A percentile compares a stretch with the other conserved stretches of the same genome.
These are phyloP conservation scores for Buphagus erythrorhynchus DNA, from an alignment of 2,797 vertebrate genomes.

Conservation along the genomic window DNA sequence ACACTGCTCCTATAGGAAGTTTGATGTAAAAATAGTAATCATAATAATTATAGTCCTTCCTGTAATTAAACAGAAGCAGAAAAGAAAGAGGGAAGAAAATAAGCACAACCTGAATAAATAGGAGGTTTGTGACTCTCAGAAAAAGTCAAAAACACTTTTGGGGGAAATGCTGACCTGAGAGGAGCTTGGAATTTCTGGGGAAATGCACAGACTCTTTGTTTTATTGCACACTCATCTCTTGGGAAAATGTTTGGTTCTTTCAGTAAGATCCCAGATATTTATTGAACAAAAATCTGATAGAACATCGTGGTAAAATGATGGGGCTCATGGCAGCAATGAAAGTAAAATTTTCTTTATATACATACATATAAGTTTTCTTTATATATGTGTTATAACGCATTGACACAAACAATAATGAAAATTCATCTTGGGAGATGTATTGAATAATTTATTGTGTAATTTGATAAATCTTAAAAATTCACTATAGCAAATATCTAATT, in stretches of 20 bases:
- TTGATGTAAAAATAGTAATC: not conserved
- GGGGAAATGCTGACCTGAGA: not conserved
- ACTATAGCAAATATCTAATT: not conserved
- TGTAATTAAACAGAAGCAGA: not conserved
- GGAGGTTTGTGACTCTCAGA: not conserved
- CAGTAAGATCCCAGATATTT: not conserved
- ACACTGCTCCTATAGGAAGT: not conserved
- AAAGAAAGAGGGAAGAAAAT: not conserved
- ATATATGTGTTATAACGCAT: not conserved
- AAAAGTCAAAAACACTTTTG: not conserved
- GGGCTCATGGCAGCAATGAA: not conserved
- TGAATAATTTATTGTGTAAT: not conserved
- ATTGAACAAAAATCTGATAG: not conserved
- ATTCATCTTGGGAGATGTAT: not conserved
- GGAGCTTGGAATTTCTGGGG: not conserved
- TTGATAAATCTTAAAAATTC: not conserved
- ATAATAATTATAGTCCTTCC: not conserved
- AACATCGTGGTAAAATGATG: not conserved
- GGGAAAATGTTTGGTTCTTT: not conserved
- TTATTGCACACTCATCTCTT: accelerated
- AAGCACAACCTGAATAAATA: not conserved
- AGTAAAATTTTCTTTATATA: not conserved
- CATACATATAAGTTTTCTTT: too few species aligned
- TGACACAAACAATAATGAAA: not conserved
- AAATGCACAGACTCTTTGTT: not conserved